These are phyloP conservation scores for Axis porcinus DNA, from an alignment of 2,113 vertebrate species.

Conservation along the genomic window DNA sequence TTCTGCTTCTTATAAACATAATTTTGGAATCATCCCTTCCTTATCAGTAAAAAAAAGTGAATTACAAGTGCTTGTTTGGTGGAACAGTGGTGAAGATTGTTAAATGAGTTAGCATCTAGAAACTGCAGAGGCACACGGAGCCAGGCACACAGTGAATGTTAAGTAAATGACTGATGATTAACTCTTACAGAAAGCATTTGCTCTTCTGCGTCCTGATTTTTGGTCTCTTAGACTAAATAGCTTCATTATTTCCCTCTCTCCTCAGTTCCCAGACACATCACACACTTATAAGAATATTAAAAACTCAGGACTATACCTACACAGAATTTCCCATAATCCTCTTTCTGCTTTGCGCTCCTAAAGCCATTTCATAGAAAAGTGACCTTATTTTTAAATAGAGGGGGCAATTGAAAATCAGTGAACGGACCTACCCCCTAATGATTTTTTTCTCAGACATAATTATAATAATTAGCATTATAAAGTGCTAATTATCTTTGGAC, in stretches of 20 bases:
- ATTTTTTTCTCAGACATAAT: conserved; percentile 89
- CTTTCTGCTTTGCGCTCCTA: conserved; percentile 73
- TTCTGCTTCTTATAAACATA: neutral
- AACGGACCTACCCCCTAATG: conserved; percentile 86
- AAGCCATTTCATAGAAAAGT: conserved; percentile 83
- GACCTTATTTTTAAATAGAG: conserved; percentile 89
- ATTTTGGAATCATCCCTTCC: neutral
- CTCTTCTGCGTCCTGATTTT: neutral
- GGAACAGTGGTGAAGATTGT: neutral
- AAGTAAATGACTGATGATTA: neutral
- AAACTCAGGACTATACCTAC: conserved; percentile 57
- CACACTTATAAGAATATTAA: conserved; percentile 48
- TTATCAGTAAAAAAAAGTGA: neutral
- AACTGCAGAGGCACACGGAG: neutral
- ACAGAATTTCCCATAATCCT: conserved; percentile 70
- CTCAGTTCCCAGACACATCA: conserved; percentile 47
- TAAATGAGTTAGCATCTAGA: neutral
- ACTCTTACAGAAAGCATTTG: neutral
- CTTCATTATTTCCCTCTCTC: neutral
- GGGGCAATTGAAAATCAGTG: conserved; percentile 87
- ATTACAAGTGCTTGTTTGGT: neutral
- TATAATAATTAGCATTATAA: conserved; percentile 90
- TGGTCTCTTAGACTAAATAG: conserved; percentile 39
- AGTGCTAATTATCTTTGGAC: conserved; percentile 89
- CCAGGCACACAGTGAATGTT: neutral